Conservation (phyloP, 2,797 vertebrate species). For the Argentina silus region DNA sequence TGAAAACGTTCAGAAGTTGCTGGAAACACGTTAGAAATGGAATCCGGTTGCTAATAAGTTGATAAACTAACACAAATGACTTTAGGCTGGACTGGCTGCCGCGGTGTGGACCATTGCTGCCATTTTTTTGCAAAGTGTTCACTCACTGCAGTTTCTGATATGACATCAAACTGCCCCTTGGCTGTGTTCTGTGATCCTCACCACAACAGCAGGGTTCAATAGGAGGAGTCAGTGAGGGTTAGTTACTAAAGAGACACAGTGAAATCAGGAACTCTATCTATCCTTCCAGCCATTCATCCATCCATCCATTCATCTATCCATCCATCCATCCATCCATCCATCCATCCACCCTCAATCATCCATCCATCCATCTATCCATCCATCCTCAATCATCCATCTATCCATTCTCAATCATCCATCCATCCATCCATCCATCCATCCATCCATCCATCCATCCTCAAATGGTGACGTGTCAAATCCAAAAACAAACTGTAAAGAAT, state of each 20-base stretch:
- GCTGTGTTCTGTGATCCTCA: neutral
- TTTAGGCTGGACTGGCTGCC: constrained; percentile 15
- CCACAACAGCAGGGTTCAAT: neutral
- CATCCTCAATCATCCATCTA: constrained; percentile 16
- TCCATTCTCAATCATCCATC: constrained; percentile 18
- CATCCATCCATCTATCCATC: constrained; percentile 18
- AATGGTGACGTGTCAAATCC: too few species aligned
- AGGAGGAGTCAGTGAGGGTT: neutral
- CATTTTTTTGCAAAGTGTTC: neutral
- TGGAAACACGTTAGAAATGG: constrained; percentile 53
- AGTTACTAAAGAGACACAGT: neutral
- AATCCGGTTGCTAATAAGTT: constrained; percentile 46
- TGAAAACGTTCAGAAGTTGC: constrained; percentile 21
- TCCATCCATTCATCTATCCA: too few species aligned
- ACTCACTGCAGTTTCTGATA: neutral
- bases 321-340: too few species aligned
- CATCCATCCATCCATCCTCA: neutral
- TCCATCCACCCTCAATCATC: too few species aligned
- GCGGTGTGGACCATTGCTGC: constrained; percentile 7
- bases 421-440: constrained; percentile 21
- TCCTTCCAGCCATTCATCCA: neutral
- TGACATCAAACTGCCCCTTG: neutral
- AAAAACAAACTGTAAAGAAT: too few species aligned
- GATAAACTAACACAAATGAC: constrained; percentile 42
- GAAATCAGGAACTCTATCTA: too few species aligned